phyloP scores from a whole-genome alignment of 53 echinoderm and acorn worm species.

The Antedon mediterranea region DNA sequence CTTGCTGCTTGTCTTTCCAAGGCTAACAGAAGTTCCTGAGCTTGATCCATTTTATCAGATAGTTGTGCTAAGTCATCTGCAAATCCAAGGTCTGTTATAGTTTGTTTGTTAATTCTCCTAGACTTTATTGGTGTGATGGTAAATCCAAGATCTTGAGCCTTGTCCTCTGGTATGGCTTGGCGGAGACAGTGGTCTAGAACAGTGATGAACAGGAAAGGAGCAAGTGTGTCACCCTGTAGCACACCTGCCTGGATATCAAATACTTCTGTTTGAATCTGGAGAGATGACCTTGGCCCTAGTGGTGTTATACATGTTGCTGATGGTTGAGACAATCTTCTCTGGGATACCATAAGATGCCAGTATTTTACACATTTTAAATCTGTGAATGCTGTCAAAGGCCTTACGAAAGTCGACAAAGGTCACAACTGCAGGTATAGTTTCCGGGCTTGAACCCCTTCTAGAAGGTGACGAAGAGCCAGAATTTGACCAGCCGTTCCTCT shows the following conservation, averaged over 20 bases:
- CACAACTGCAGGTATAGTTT: no score
- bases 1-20: background rate
- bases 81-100: background rate
- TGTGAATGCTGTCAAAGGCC: no score
- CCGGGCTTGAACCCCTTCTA: no score
- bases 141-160: background rate
- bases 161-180: constrained; percentile 1
- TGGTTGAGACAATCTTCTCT: no score
- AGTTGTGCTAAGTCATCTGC: background rate
- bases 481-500: no score
- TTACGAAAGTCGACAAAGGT: no score
- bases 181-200: constrained; percentile 1
- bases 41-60: background rate
- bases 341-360: no score
- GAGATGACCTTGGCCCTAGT: background rate
- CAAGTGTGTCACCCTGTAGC: background rate
- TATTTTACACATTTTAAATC: no score
- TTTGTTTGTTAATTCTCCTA: background rate
- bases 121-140: background rate
- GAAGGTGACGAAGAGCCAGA: no score
- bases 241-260: constrained; percentile 4
- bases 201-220: constrained; percentile 1
- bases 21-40: background rate
- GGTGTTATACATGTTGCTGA: background rate
- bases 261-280: background rate